phyloP scores from a whole-genome alignment of 2,888 invertebrate species.

The Seira ritae region DNA sequence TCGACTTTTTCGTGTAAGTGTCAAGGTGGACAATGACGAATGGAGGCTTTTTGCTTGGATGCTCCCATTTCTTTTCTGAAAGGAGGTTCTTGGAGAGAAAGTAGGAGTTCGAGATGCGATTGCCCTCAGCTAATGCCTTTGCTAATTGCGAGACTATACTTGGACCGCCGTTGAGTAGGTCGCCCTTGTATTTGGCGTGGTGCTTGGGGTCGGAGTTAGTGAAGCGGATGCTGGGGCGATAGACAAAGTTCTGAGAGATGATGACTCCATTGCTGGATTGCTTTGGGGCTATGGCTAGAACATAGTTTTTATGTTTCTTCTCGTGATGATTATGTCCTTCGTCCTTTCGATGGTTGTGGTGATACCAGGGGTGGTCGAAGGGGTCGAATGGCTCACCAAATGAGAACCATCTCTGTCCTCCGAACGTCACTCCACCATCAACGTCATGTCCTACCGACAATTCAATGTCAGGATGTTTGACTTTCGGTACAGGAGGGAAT shows the following conservation, averaged over 20 bases:
- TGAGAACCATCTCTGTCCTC: constrained; percentile 39
- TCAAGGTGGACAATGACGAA: constrained; percentile 59
- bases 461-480: constrained; percentile 30
- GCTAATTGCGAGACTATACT: constrained; percentile 58
- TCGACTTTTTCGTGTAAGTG: constrained; percentile 50
- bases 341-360: constrained; percentile 10
- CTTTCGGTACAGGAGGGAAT: constrained; percentile 47
- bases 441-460: constrained; percentile 25
- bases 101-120: constrained; percentile 50
- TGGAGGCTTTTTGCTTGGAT: constrained; percentile 41
- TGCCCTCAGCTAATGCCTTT: constrained; percentile 53
- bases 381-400: constrained; percentile 48
- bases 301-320: constrained; percentile 19
- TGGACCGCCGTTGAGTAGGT: constrained; percentile 37
- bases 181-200: constrained; percentile 36
- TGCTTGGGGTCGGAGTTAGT: constrained; percentile 33
- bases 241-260: constrained; percentile 48
- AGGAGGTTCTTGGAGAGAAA: constrained; percentile 36
- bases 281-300: constrained; percentile 27
- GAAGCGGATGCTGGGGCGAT: constrained; percentile 42
- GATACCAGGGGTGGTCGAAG: constrained; percentile 49
- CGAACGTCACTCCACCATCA: constrained; percentile 48
- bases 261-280: constrained; percentile 53
- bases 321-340: neutral
- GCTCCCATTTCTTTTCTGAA: constrained; percentile 34